A percentile compares a stretch with the other conserved stretches of the same genome.
Evolutionary conservation across 2,113 vertebrate species (phyloP).

Genomic region (Gnathonemus echidnorhynchus): DNA sequence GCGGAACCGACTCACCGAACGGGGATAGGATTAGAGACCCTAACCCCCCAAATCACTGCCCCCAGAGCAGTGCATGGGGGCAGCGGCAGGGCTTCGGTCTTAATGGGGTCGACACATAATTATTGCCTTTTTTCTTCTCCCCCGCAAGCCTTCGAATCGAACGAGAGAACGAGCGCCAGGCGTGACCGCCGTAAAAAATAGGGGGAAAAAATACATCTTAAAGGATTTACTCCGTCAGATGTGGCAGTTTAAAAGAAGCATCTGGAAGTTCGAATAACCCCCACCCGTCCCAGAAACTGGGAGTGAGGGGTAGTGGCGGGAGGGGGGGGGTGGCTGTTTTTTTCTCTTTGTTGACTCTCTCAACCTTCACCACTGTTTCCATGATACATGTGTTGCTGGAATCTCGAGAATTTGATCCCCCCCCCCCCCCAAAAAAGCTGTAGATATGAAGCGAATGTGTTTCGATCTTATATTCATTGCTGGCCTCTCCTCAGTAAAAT

Average conservation of each 20-base stretch:
- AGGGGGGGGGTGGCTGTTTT: neutral
- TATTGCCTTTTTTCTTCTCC: neutral
- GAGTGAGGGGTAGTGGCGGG: neutral
- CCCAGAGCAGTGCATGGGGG: constrained; percentile 37
- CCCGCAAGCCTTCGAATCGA: constrained; percentile 25
- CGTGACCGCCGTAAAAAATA: constrained; percentile 22
- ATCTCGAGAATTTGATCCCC: constrained; percentile 9
- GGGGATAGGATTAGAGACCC: constrained; percentile 50
- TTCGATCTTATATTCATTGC: neutral
- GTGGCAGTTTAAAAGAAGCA: constrained; percentile 41
- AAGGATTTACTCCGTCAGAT: constrained; percentile 38
- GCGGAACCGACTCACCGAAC: constrained; percentile 20
- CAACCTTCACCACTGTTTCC: constrained; percentile 22
- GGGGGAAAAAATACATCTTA: constrained; percentile 35
- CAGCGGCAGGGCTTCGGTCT: neutral
- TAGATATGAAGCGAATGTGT: neutral
- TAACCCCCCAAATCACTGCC: constrained; percentile 50
- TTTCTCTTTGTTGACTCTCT: neutral
- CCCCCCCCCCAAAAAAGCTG: neutral
- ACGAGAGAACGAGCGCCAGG: constrained; percentile 39
- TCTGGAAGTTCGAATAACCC: constrained; percentile 9
- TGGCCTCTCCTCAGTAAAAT: constrained; percentile 19
- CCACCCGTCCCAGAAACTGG: neutral
- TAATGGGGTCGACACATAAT: neutral
- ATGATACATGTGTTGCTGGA: constrained; percentile 22